A percentile compares a stretch with the other conserved stretches of the same genome.
Conservation (phyloP, 2,888 invertebrate genomes). For the Andrena bicolor region DNA sequence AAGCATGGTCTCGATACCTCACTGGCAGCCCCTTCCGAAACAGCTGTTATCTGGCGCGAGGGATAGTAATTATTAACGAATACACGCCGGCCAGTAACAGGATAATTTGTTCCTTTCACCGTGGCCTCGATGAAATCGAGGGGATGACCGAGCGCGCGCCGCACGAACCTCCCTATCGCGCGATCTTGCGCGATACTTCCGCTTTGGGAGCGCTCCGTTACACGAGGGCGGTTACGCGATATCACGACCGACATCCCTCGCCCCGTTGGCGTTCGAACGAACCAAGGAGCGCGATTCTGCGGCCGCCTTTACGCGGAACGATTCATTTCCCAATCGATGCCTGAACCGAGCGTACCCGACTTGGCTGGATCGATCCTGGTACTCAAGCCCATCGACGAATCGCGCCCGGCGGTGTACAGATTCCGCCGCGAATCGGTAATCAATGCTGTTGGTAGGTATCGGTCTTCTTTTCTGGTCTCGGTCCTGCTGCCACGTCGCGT, state of each 20-base stretch:
- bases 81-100: conserved; percentile 26
- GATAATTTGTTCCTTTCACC: conserved; percentile 62
- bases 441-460: conserved; percentile 24
- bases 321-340: conserved; percentile 34
- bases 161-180: conserved; percentile 42
- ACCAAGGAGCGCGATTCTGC: conserved; percentile 11
- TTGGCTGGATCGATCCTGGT: conserved; percentile 7
- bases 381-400: background rate
- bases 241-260: conserved; percentile 37
- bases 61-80: conserved; percentile 53
- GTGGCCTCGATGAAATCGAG: conserved; percentile 52
- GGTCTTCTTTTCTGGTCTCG: conserved; percentile 7
- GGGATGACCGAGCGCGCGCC: conserved; percentile 30
- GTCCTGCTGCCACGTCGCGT: conserved; percentile 1
- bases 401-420: conserved; percentile 9
- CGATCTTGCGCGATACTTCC: conserved; percentile 42
- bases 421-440: conserved; percentile 24
- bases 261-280: background rate
- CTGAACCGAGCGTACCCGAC: conserved; percentile 9
- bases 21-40: background rate
- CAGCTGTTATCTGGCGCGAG: conserved; percentile 16
- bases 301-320: conserved; percentile 34
- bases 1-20: conserved; percentile 1
- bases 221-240: conserved; percentile 42
- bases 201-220: conserved; percentile 48